Conservation (phyloP, 2,888 invertebrate genomes). For the Sisyra terminalis region DNA sequence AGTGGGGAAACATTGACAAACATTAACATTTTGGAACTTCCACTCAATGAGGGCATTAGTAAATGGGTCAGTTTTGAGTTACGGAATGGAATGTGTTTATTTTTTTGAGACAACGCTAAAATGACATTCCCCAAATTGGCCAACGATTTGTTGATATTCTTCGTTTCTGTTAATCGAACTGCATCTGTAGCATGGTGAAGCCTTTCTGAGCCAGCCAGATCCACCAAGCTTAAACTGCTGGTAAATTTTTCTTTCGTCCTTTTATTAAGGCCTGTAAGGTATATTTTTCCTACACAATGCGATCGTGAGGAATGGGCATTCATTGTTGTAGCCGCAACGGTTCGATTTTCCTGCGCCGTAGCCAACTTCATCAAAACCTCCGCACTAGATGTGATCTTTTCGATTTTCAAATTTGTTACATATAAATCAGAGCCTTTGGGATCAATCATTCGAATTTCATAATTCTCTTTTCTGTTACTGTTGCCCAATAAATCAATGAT, state of each 20-base stretch:
- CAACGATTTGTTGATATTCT: conserved; percentile 69
- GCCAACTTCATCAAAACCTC: conserved; percentile 53
- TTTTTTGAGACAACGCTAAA: conserved; percentile 65
- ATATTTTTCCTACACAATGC: conserved; percentile 38
- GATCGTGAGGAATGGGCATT: conserved; percentile 37
- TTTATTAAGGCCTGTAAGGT: conserved; percentile 45
- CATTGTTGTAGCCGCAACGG: conserved; percentile 39
- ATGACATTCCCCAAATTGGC: conserved; percentile 70
- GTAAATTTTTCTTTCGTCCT: conserved; percentile 42
- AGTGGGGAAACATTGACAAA: conserved; percentile 80
- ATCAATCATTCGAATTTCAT: conserved; percentile 38
- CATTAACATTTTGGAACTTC: conserved; percentile 87
- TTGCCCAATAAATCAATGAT: conserved; percentile 38
- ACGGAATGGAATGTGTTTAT: conserved; percentile 72
- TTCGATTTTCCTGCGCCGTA: conserved; percentile 61
- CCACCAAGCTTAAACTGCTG: conserved; percentile 66
- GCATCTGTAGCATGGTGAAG: conserved; percentile 31
- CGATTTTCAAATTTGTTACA: conserved; percentile 39
- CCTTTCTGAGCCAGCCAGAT: conserved; percentile 77
- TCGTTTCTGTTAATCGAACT: conserved; percentile 61
- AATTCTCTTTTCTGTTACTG: conserved; percentile 25
- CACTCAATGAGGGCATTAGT: conserved; percentile 75
- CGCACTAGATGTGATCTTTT: conserved; percentile 42
- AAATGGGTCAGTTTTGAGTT: conserved; percentile 82
- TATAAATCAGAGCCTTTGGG: conserved; percentile 32